Evolutionary conservation across 2,888 invertebrate genomes (phyloP), one percentile per base, ranked within the genome.

Genomic region (Hirtodrosophila confusa): DNA sequence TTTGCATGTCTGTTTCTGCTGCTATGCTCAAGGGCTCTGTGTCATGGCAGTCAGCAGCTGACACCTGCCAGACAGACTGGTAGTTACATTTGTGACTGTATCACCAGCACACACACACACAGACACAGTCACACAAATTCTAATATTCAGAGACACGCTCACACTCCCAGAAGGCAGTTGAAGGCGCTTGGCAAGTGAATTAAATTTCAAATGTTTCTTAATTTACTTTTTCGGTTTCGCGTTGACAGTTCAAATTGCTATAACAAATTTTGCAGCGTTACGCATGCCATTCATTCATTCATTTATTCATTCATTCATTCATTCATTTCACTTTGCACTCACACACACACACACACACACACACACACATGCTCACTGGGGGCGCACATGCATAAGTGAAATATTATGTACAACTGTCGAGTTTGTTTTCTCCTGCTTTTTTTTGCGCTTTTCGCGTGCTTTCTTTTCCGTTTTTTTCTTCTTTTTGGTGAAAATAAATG

Each of bases 241-340:
- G 88, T 84, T 84, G 84, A 84, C 84, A 84, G 86, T 84, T 88
- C 75, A 88, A 84, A 84, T 84, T 84, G 88, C 83, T 88, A 88
- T 78, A 84, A 84, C 84, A 84, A 84, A 84, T 84, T 84, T 84
- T 72, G 83, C 77, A 86, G 77, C 86, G 86, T 77, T 75, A 78
- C 88, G 86, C 76, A 72, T 73, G 89, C 80, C 86, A 80, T 78
- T 84, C 77, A 72, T 70, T 71, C 62, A 64, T 73, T 73, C 75
- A 73, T 70, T 70, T 43, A 56, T 53, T 70, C 48, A 56, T 53
- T 31, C 31, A 31, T 31, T 31, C 31, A 31, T 31, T 31, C 31
- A 31, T 31, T 31, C 31, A 31, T 31, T 70, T 85, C 69, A 72
- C 83, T 83, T 86, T 63, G 63, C 63, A 37, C 48, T 56, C 29